Percentiles rank a stretch among this genome's conserved stretches.
These are phyloP conservation scores for Calidris pygmaea DNA, from an alignment of 2,113 vertebrate species.

Conservation along the genomic window DNA sequence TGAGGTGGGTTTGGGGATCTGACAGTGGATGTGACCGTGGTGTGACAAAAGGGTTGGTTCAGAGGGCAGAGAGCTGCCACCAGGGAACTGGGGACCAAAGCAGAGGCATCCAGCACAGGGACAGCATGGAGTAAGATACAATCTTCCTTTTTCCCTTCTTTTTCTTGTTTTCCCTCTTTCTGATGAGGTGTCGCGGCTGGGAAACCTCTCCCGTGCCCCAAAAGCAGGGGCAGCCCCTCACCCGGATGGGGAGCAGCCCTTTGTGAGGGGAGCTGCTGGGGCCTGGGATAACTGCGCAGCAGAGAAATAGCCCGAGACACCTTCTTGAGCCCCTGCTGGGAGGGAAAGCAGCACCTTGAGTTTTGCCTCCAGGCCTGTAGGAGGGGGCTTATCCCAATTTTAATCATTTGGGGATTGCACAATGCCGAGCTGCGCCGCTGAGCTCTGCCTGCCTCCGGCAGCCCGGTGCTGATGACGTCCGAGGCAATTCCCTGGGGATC, in stretches of 20 bases:
- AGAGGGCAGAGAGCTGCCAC: neutral
- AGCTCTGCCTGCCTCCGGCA: neutral
- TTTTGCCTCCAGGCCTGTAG: neutral
- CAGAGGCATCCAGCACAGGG: neutral
- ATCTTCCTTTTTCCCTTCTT: neutral
- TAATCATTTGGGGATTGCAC: neutral
- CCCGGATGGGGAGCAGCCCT: neutral
- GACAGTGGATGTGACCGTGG: fast-evolving
- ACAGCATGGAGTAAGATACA: neutral
- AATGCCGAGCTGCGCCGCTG: neutral
- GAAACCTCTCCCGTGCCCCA: neutral
- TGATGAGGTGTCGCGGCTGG: neutral
- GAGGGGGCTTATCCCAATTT: neutral
- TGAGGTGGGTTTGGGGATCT: neutral
- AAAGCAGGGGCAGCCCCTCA: neutral
- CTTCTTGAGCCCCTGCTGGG: neutral
- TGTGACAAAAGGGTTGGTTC: neutral
- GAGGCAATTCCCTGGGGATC: fast-evolving
- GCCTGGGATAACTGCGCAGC: neutral
- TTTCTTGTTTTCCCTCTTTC: neutral
- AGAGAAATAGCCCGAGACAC: neutral
- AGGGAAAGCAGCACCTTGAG: neutral
- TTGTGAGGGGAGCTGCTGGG: neutral
- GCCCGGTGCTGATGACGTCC: fast-evolving
- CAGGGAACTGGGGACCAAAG: neutral